Conservation (phyloP, 2,888 invertebrate genomes). For the Calliopum simillimum region DNA sequence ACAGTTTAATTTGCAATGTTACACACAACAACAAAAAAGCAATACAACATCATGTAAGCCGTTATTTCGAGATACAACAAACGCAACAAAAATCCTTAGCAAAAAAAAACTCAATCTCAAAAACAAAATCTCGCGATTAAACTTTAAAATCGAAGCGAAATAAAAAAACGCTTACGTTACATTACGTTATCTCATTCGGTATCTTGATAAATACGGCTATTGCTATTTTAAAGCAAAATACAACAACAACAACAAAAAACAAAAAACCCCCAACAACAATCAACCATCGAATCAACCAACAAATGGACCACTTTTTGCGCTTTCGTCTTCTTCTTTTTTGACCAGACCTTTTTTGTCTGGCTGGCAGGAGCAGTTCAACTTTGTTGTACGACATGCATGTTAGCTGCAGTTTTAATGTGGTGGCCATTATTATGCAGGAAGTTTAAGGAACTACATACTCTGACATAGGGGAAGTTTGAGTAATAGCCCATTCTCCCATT, state of each 20-base stretch:
- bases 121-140: not conserved
- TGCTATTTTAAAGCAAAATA: not conserved
- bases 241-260: not conserved
- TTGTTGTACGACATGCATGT: not conserved
- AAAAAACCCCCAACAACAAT: not conserved
- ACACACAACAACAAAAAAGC: slow-evolving; percentile 11
- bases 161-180: slow-evolving; percentile 2
- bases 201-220: slow-evolving; percentile 27
- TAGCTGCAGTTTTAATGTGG: slow-evolving; percentile 10
- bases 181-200: slow-evolving; percentile 20
- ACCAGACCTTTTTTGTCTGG: slow-evolving; percentile 7
- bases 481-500: not conserved
- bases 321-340: not conserved
- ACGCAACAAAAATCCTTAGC: not conserved
- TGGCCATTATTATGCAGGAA: slow-evolving; percentile 21
- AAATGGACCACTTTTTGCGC: slow-evolving; percentile 9
- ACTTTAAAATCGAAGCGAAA: not conserved
- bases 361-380: not conserved
- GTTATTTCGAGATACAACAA: not conserved
- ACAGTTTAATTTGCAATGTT: slow-evolving; percentile 21
- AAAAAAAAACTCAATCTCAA: not conserved
- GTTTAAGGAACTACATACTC: not conserved
- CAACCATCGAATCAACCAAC: not conserved
- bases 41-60: not conserved
- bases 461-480: too few species aligned